Percentiles rank a stretch among this genome's conserved stretches.
phyloP scores from a whole-genome alignment of 2,888 invertebrate genomes.

The Rosalia funebris region DNA sequence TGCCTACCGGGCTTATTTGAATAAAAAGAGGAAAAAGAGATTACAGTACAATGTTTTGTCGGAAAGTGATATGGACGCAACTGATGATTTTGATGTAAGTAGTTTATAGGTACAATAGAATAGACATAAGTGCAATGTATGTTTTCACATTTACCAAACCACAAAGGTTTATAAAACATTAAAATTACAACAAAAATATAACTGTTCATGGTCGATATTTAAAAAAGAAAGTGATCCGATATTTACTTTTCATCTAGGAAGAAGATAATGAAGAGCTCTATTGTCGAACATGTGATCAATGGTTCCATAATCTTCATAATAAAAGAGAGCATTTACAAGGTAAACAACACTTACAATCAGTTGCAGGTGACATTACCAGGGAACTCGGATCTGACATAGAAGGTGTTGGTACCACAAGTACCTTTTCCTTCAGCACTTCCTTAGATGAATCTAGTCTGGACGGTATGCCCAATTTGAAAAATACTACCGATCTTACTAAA shows the following conservation, averaged over 20 bases:
- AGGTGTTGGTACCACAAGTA: constrained; percentile 36
- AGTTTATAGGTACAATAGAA: too few relatives aligned
- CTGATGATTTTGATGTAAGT: constrained; percentile 67
- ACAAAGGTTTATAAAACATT: too few relatives aligned
- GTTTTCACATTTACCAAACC: too few relatives aligned
- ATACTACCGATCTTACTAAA: constrained; percentile 15
- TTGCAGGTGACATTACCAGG: constrained; percentile 61
- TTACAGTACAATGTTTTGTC: constrained; percentile 62
- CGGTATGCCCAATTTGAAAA: constrained; percentile 51
- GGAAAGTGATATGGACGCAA: constrained; percentile 67
- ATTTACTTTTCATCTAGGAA: too few relatives aligned
- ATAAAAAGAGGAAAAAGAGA: constrained; percentile 65
- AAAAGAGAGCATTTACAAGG: constrained; percentile 70
- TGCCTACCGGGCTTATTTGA: constrained; percentile 67
- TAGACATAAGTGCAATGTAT: too few relatives aligned
- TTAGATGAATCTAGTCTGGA: constrained; percentile 63
- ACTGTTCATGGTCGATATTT: too few relatives aligned
- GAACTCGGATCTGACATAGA: constrained; percentile 56
- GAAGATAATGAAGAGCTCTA: constrained; percentile 69
- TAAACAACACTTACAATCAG: constrained; percentile 66
- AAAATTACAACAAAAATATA: too few relatives aligned
- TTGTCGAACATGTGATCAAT: constrained; percentile 69
- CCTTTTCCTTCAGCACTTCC: constrained; percentile 53
- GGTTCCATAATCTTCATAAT: constrained; percentile 70
- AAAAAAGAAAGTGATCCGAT: too few relatives aligned